phyloP scores from a whole-genome alignment of 2,113 vertebrate genomes.

The Daphoenositta chrysoptera region DNA sequence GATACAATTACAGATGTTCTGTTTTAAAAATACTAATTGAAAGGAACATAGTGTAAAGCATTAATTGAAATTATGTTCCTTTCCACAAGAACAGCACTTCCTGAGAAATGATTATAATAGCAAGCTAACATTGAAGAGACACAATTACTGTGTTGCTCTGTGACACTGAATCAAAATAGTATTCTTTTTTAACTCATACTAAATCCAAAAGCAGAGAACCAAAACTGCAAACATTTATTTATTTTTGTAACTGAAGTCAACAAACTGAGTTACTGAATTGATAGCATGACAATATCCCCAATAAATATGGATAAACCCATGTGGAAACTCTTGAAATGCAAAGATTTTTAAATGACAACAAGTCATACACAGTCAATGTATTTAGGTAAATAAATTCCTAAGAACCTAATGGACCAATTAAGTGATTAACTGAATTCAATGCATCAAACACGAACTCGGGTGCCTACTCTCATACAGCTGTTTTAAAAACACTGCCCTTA shows the following conservation, averaged over 20 bases:
- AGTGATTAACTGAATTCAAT: not conserved
- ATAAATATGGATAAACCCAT: not conserved
- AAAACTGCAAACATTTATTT: not conserved
- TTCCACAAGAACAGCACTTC: not conserved
- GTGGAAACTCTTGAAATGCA: not conserved
- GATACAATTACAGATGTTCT: not conserved
- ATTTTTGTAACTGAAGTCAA: not conserved
- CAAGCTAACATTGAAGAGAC: not conserved
- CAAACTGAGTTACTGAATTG: not conserved
- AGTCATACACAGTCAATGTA: not conserved
- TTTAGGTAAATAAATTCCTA: not conserved
- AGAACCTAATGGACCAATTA: not conserved
- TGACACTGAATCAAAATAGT: not conserved
- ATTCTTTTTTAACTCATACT: not conserved
- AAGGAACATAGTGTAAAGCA: not conserved
- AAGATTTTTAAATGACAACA: not conserved
- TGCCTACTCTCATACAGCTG: not conserved
- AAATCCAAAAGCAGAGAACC: not conserved
- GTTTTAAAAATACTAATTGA: not conserved
- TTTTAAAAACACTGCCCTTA: not conserved
- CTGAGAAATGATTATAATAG: not conserved
- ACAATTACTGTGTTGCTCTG: not conserved
- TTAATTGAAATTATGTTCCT: not conserved
- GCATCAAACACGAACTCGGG: not conserved
- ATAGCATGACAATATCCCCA: not conserved